Conservation (phyloP, 1,140 invertebrate genomes). For the Drosophila grimshawi region DNA sequence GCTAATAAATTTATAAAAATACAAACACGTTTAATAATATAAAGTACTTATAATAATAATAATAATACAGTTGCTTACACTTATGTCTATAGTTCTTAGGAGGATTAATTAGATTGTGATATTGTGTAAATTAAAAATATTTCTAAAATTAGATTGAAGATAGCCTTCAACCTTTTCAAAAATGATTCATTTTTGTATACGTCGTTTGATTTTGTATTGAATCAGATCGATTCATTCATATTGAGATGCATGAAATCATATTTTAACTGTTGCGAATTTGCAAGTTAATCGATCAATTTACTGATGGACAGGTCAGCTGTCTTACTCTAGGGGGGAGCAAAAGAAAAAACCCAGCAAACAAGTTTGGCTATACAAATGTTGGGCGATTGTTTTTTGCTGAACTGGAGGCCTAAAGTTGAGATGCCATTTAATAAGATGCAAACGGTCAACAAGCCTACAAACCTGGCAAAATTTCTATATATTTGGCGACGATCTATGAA, state of each 20-base stretch:
- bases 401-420: constrained; percentile 39
- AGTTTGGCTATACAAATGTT: constrained; percentile 44
- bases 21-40: not conserved
- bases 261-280: constrained; percentile 65
- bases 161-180: not conserved
- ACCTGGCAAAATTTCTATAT: constrained; percentile 34
- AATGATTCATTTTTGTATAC: not conserved
- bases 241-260: constrained; percentile 39
- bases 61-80: too few relatives aligned
- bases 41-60: too few relatives aligned
- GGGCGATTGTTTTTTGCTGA: constrained; percentile 8
- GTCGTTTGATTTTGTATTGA: constrained; percentile 18
- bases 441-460: constrained; percentile 42
- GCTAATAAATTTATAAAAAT: too few relatives aligned
- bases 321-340: not conserved
- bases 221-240: constrained; percentile 37
- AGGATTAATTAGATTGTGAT: too few relatives aligned
- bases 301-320: constrained; percentile 26
- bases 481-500: constrained; percentile 13
- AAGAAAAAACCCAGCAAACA: constrained; percentile 59
- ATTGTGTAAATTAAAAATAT: too few relatives aligned
- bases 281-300: constrained; percentile 61
- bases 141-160: not conserved
- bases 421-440: constrained; percentile 72
- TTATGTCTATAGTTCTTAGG: too few relatives aligned